Evolutionary conservation across 2,888 invertebrate genomes (phyloP).

Genomic region (Rhingia rostrata): DNA sequence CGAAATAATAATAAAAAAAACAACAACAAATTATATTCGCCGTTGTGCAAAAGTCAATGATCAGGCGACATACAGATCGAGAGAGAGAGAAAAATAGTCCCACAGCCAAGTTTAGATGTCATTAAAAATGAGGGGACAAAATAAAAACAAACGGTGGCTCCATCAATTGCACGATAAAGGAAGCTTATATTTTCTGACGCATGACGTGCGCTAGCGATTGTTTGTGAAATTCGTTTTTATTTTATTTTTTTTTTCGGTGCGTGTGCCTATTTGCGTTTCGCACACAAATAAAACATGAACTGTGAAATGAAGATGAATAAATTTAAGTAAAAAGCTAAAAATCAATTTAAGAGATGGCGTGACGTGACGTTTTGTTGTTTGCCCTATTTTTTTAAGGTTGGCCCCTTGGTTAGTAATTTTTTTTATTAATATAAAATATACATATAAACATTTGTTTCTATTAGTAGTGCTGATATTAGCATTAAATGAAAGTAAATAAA

Average conservation of each 20-base stretch:
- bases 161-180: conserved; percentile 20
- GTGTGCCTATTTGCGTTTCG: neutral
- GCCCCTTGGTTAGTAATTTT: conserved; percentile 21
- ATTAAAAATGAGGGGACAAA: neutral
- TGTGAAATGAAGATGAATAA: conserved; percentile 14
- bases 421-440: neutral
- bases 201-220: neutral
- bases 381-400: conserved; percentile 41
- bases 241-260: neutral
- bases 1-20: conserved; percentile 13
- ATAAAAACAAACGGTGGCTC: conserved; percentile 33
- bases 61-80: conserved; percentile 46
- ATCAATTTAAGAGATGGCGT: conserved; percentile 56
- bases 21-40: conserved; percentile 26
- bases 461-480: neutral
- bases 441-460: too few relatives aligned
- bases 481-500: conserved; percentile 51
- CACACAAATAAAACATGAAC: conserved; percentile 20
- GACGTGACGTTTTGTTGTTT: conserved; percentile 52
- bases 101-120: neutral
- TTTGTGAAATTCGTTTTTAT: conserved; percentile 16
- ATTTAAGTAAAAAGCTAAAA: conserved; percentile 47
- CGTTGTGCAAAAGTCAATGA: conserved; percentile 63
- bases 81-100: neutral
- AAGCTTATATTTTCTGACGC: conserved; percentile 24